These are phyloP conservation scores for Chrysocyon brachyurus DNA, from an alignment of 2,797 vertebrate species.

Conservation along the genomic window DNA sequence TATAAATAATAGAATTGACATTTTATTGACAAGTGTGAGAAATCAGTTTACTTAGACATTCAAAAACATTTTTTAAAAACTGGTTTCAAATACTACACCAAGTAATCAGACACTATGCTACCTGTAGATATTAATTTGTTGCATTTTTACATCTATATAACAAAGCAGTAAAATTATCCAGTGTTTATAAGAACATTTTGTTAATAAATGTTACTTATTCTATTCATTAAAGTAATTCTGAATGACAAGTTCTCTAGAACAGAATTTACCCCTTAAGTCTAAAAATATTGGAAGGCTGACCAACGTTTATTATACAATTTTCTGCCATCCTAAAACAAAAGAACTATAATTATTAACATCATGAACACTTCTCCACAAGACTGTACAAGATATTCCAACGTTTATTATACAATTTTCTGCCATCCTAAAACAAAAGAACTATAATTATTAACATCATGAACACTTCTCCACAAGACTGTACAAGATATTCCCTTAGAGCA, in stretches of 20 bases:
- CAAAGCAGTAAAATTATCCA: slow-evolving; percentile 19
- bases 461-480: neutral
- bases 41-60: slow-evolving; percentile 22
- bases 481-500: neutral
- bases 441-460: neutral
- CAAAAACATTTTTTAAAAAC: neutral
- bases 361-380: neutral
- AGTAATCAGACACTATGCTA: neutral
- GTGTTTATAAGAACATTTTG: slow-evolving; percentile 21
- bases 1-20: slow-evolving; percentile 15
- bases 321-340: neutral
- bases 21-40: slow-evolving; percentile 9
- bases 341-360: neutral
- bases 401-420: neutral
- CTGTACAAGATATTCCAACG: neutral
- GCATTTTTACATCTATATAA: neutral
- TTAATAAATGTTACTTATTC: too few relatives aligned
- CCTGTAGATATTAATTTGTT: neutral
- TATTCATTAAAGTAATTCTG: slow-evolving; percentile 30
- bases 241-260: neutral
- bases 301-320: neutral
- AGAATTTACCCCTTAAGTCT: neutral
- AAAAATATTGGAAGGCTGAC: slow-evolving; percentile 26
- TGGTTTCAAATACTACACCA: slow-evolving; percentile 26
- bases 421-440: neutral